Evolutionary conservation across 2,888 invertebrate genomes (phyloP).

Genomic region (Mythimna albipuncta): DNA sequence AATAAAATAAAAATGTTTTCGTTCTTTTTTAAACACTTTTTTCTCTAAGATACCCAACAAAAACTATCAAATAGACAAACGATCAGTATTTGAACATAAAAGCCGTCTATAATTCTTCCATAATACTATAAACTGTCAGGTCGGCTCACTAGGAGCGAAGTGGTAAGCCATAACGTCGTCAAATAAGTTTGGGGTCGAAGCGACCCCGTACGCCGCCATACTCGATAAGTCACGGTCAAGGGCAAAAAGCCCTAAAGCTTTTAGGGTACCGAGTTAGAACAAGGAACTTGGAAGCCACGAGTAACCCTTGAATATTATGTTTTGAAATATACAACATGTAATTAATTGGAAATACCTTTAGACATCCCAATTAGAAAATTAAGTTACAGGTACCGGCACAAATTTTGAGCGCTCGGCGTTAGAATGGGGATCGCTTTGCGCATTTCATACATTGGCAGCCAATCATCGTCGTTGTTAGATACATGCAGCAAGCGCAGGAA

Average conservation of each 20-base stretch:
- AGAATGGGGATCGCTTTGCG: too few relatives aligned
- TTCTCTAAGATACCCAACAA: background rate
- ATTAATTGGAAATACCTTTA: too few relatives aligned
- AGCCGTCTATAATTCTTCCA: constrained; percentile 13
- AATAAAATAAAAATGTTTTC: too few relatives aligned
- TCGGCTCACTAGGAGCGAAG: constrained; percentile 10
- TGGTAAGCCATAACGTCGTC: constrained; percentile 28
- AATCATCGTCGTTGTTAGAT: too few relatives aligned
- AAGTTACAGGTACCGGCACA: background rate
- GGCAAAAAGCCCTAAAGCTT: background rate
- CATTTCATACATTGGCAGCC: too few relatives aligned
- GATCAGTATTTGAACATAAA: constrained; percentile 6
- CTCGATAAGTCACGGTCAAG: constrained; percentile 46
- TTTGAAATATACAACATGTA: background rate
- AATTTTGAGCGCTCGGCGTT: too few relatives aligned
- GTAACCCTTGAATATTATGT: background rate
- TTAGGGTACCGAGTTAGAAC: constrained; percentile 10
- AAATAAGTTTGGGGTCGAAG: constrained; percentile 41
- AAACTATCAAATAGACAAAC: constrained; percentile 14
- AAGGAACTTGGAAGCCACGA: background rate
- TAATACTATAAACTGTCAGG: constrained; percentile 30
- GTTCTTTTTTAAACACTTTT: too few relatives aligned
- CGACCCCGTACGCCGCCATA: constrained; percentile 8
- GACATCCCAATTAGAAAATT: too few relatives aligned
- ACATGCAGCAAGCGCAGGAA: too few relatives aligned